Conservation (phyloP, 2,113 vertebrate genomes). For the Odocoileus virginianus region DNA sequence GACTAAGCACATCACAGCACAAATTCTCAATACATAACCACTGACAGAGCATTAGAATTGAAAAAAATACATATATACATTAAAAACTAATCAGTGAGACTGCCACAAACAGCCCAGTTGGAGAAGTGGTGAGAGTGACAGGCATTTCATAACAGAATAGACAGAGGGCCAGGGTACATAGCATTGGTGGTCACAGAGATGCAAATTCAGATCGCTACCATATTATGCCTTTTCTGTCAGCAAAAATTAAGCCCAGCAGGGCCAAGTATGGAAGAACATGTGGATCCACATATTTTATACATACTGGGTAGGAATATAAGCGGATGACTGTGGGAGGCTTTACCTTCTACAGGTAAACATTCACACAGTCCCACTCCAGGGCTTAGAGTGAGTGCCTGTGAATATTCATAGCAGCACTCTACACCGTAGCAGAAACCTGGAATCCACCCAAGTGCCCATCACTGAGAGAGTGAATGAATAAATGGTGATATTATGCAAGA, state of each 20-base stretch:
- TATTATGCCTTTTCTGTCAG: neutral
- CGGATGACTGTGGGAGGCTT: fast-evolving
- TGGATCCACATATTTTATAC: neutral
- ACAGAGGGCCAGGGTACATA: fast-evolving
- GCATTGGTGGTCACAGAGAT: fast-evolving
- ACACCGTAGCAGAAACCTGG: neutral
- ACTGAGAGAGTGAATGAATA: neutral
- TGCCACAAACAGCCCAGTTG: neutral
- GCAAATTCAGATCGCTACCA: neutral
- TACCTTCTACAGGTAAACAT: neutral
- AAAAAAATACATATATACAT: neutral
- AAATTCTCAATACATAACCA: neutral
- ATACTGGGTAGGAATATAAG: neutral
- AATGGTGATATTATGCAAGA: neutral
- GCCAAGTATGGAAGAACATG: neutral
- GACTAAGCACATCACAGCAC: neutral
- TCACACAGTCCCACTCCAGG: fast-evolving
- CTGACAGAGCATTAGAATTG: neutral
- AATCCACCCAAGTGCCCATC: neutral
- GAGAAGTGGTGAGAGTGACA: neutral
- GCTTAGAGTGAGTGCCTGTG: neutral
- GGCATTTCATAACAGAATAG: neutral
- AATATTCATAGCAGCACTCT: neutral
- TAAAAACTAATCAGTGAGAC: neutral
- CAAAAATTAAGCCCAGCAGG: neutral